These are phyloP conservation scores for Uria aalge DNA, from an alignment of 2,113 vertebrate species.

Conservation along the genomic window DNA sequence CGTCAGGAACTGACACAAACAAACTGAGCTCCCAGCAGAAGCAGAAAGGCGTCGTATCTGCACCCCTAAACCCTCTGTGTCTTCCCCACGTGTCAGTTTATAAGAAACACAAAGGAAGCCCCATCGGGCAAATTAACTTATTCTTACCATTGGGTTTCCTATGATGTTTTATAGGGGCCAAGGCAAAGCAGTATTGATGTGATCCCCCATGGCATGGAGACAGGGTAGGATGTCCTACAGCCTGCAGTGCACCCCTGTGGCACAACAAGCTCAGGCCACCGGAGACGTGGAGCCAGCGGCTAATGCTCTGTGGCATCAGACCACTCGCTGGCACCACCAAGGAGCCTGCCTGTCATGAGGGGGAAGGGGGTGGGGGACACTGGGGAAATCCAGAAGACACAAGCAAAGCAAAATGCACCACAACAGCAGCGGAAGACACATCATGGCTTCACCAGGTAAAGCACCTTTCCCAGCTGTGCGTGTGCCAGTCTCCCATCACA, in stretches of 20 bases:
- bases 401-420: neutral
- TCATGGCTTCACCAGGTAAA: neutral
- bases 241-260: neutral
- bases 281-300: accelerated
- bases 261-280: neutral
- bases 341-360: neutral
- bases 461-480: neutral
- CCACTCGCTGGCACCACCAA: neutral
- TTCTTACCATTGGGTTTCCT: neutral
- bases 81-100: neutral
- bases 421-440: neutral
- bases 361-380: accelerated
- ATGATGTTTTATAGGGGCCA: neutral
- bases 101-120: neutral
- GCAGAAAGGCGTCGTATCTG: neutral
- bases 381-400: neutral
- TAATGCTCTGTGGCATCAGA: neutral
- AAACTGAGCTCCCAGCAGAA: neutral
- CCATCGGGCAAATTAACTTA: neutral
- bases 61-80: neutral
- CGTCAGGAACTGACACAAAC: neutral
- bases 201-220: neutral
- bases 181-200: neutral
- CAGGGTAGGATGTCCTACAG: neutral
- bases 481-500: neutral